Conservation (phyloP, 2,797 vertebrate species). For the Ara ararauna region DNA sequence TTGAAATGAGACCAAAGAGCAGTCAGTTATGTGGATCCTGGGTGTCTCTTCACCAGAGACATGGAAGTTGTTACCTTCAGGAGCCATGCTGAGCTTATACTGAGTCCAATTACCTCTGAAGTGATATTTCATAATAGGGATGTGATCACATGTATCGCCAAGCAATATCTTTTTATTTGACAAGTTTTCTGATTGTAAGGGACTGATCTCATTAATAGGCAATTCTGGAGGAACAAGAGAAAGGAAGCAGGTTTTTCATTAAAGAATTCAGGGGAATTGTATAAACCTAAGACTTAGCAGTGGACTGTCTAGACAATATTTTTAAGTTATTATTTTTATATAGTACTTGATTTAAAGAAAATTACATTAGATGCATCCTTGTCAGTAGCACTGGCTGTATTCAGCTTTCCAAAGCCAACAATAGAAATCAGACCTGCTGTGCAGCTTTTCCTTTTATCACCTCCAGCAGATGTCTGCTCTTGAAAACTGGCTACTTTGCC, state of each 20-base stretch:
- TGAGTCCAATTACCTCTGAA: background rate
- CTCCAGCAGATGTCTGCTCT: background rate
- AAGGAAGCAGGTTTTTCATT: background rate
- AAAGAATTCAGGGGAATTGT: background rate
- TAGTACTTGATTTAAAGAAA: background rate
- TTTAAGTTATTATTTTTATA: background rate
- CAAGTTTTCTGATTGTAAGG: background rate
- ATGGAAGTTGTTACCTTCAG: background rate
- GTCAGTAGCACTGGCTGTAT: background rate
- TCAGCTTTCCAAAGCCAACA: background rate
- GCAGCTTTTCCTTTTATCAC: background rate
- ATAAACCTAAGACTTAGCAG: background rate
- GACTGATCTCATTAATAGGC: background rate
- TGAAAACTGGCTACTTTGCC: background rate
- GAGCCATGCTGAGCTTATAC: background rate
- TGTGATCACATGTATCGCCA: background rate
- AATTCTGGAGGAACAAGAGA: background rate
- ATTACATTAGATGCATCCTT: background rate
- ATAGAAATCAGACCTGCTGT: background rate
- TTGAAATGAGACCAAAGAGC: background rate
- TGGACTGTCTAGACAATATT: background rate
- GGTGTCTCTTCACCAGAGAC: background rate
- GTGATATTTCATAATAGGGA: background rate
- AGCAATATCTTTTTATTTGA: background rate
- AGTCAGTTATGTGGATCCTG: accelerated